Conservation (phyloP, 2,113 vertebrate species). For the Pongo abelii region DNA sequence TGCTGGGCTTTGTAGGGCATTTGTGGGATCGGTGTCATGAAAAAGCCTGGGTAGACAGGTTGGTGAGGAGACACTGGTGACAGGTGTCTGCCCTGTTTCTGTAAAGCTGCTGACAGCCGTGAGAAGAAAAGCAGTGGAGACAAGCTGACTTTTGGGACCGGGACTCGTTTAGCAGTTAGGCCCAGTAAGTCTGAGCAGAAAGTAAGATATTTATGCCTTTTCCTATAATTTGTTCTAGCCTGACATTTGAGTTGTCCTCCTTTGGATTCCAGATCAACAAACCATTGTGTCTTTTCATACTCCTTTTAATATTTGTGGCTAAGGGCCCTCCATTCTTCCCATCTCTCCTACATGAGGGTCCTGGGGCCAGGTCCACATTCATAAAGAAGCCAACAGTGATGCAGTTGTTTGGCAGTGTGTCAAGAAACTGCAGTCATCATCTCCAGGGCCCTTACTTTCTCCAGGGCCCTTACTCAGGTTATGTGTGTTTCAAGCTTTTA, state of each 20-base stretch:
- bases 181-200: constrained; percentile 70
- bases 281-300: not conserved
- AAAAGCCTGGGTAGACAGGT: not conserved
- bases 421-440: not conserved
- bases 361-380: not conserved
- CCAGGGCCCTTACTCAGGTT: not conserved
- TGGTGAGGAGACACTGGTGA: not conserved
- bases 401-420: not conserved
- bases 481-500: not conserved
- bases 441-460: not conserved
- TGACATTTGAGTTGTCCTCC: not conserved
- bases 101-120: constrained; percentile 52
- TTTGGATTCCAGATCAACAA: not conserved
- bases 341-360: not conserved
- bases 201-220: constrained; percentile 41
- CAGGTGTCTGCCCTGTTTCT: constrained; percentile 51
- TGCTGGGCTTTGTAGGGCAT: not conserved
- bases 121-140: not conserved
- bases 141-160: constrained; percentile 37
- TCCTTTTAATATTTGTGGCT: not conserved
- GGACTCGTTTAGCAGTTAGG: constrained; percentile 36
- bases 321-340: not conserved
- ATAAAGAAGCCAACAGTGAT: not conserved
- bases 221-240: not conserved
- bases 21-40: not conserved